Percentiles rank a stretch among this genome's conserved stretches.
phyloP scores from a whole-genome alignment of 2,797 vertebrate species.

The Trachurus trachurus region DNA sequence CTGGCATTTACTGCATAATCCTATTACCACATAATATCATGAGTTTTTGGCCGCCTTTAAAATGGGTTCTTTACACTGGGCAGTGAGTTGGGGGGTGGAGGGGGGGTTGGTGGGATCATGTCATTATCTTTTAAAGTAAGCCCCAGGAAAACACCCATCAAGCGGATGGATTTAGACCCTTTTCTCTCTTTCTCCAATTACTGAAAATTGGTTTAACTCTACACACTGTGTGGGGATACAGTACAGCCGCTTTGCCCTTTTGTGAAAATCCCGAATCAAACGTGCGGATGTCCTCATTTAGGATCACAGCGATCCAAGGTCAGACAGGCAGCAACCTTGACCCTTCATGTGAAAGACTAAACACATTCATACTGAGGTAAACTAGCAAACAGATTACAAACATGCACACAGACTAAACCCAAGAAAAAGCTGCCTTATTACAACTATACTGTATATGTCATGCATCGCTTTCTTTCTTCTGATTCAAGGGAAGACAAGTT shows the following conservation, averaged over 20 bases:
- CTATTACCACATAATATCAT: constrained; percentile 52
- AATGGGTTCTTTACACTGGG: constrained; percentile 33
- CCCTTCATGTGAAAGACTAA: constrained; percentile 9
- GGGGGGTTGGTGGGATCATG: constrained; percentile 32
- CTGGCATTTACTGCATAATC: constrained; percentile 53
- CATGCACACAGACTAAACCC: neutral
- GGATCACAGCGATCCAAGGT: constrained; percentile 28
- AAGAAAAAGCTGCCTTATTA: neutral
- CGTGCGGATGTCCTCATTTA: constrained; percentile 18
- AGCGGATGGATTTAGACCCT: constrained; percentile 42
- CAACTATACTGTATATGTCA: neutral
- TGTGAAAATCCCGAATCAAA: constrained; percentile 36
- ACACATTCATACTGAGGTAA: neutral
- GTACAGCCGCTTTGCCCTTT: constrained; percentile 14
- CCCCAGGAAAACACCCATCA: constrained; percentile 41
- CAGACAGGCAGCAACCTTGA: constrained; percentile 12
- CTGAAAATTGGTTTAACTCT: constrained; percentile 58
- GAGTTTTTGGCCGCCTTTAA: constrained; percentile 39
- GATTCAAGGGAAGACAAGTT: neutral
- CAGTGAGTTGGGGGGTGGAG: constrained; percentile 12
- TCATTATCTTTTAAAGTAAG: constrained; percentile 62
- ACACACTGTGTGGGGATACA: constrained; percentile 13
- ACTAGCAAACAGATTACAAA: neutral
- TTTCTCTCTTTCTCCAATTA: constrained; percentile 55
- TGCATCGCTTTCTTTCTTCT: neutral